phyloP scores from a whole-genome alignment of 2,113 vertebrate genomes.

The Phylloscopus trochilus region DNA sequence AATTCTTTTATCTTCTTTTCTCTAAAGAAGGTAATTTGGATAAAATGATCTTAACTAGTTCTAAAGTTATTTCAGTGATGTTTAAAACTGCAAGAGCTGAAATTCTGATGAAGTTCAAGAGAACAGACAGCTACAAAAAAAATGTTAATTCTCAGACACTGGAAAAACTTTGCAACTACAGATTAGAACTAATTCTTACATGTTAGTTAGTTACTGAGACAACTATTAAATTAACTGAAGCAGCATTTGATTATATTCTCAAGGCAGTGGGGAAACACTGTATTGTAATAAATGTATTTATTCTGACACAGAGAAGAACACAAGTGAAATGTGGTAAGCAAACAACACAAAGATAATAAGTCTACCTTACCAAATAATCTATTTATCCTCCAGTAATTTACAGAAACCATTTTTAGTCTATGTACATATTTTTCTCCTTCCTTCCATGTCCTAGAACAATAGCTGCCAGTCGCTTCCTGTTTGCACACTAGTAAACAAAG shows the following conservation, averaged over 20 bases:
- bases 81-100: background rate
- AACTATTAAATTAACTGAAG: background rate
- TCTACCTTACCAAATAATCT: background rate
- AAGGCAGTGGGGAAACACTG: background rate
- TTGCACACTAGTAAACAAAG: background rate
- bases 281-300: background rate
- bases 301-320: background rate
- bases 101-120: background rate
- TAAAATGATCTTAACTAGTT: background rate
- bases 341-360: background rate
- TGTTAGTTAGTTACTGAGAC: background rate
- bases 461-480: slow-evolving; percentile 7
- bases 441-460: background rate
- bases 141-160: background rate
- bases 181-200: background rate
- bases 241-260: background rate
- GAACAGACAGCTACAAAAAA: background rate
- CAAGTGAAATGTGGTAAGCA: background rate
- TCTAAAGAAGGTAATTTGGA: background rate
- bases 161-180: background rate
- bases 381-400: background rate
- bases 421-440: background rate
- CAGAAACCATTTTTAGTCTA: background rate
- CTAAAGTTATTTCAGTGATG: background rate
- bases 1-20: background rate